These are phyloP conservation scores for Diabrotica virgifera DNA, from an alignment of 1,140 invertebrate genomes.

Conservation along the genomic window DNA sequence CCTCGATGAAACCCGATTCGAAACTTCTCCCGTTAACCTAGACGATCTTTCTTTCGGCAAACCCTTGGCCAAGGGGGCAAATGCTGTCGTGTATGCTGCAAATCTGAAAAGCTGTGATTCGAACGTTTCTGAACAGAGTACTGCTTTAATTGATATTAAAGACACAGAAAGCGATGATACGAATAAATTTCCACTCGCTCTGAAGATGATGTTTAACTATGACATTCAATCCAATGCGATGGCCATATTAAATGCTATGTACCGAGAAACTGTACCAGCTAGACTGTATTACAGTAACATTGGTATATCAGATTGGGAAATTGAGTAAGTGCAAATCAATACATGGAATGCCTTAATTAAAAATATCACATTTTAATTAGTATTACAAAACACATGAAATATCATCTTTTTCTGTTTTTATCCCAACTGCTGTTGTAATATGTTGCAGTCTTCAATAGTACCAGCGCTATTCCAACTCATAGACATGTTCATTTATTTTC, in stretches of 20 bases:
- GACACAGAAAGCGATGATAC: conserved; percentile 21
- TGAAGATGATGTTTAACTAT: conserved; percentile 94
- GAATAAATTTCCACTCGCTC: conserved; percentile 63
- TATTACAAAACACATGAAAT: too few relatives aligned
- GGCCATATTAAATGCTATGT: conserved; percentile 75
- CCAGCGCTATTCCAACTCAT: too few relatives aligned
- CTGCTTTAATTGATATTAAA: background rate
- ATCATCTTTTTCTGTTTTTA: too few relatives aligned
- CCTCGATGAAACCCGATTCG: conserved; percentile 46
- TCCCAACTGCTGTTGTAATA: too few relatives aligned
- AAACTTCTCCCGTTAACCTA: conserved; percentile 51
- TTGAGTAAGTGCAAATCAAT: conserved; percentile 32
- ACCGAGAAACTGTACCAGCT: conserved; percentile 76
- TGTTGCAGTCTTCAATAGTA: too few relatives aligned
- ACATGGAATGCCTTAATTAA: too few relatives aligned
- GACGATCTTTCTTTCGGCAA: conserved; percentile 66
- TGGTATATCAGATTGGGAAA: conserved; percentile 59
- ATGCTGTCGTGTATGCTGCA: conserved; percentile 77
- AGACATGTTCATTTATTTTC: too few relatives aligned
- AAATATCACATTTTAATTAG: too few relatives aligned
- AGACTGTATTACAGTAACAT: conserved; percentile 53
- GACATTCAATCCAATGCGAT: conserved; percentile 78
- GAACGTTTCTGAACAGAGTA: background rate
- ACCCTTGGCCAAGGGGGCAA: conserved; percentile 77
- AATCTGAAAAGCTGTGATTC: conserved; percentile 51